phyloP scores from a whole-genome alignment of 2,113 vertebrate genomes.

The Oncorhynchus gorbuscha region DNA sequence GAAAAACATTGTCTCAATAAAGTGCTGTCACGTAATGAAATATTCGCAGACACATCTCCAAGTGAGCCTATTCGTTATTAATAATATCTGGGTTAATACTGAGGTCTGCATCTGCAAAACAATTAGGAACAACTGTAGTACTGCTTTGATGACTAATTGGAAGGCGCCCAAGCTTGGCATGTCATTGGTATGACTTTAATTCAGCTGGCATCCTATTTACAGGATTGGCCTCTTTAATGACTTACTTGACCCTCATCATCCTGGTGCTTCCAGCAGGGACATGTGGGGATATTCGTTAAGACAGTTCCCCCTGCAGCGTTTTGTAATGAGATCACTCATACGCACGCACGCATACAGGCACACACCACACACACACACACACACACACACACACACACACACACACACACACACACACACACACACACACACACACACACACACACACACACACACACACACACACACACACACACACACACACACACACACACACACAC shows the following conservation, averaged over 20 bases:
- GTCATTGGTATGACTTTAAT: constrained; percentile 50
- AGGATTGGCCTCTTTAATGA: constrained; percentile 51
- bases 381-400: too few species aligned
- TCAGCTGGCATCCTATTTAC: constrained; percentile 27
- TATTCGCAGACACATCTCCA: constrained; percentile 33
- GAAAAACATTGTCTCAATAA: constrained; percentile 32
- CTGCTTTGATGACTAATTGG: constrained; percentile 53
- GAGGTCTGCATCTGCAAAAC: constrained; percentile 37
- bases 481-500: too few species aligned
- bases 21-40: constrained; percentile 29
- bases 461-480: too few species aligned
- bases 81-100: constrained; percentile 42
- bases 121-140: constrained; percentile 41
- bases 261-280: background rate
- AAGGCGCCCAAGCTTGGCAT: constrained; percentile 45
- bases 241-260: constrained; percentile 61
- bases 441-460: too few species aligned
- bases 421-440: too few species aligned
- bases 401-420: too few species aligned
- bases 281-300: background rate
- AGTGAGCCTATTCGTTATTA: constrained; percentile 45
- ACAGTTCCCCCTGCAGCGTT: constrained; percentile 12
- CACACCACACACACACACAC: rapidly evolving
- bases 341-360: too few species aligned
- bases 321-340: constrained; percentile 42